These are phyloP conservation scores for Alectoris magna DNA, from an alignment of 2,797 vertebrate species.

Conservation along the genomic window DNA sequence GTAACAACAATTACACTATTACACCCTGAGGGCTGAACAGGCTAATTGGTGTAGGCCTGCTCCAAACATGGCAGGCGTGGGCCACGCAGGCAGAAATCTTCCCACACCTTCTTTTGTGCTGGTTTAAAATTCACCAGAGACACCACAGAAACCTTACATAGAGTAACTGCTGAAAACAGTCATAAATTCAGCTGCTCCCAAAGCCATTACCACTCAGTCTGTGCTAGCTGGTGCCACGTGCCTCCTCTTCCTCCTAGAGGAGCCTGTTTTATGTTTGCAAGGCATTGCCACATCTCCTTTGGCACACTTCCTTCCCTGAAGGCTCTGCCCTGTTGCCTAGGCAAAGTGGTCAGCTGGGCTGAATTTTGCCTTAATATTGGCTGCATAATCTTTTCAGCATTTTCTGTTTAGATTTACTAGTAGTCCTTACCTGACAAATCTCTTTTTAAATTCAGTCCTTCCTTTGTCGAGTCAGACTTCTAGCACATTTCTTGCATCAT, in stretches of 20 bases:
- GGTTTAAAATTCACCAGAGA: conserved; percentile 30
- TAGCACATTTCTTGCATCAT: background rate
- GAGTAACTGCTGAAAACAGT: background rate
- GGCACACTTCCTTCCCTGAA: background rate
- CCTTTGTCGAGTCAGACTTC: background rate
- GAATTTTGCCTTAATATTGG: background rate
- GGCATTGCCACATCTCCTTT: rapidly evolving
- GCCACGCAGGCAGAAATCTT: background rate
- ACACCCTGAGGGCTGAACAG: background rate
- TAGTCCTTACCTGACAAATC: conserved; percentile 6
- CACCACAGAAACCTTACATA: conserved; percentile 3
- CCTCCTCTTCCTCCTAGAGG: background rate
- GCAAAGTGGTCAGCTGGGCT: background rate
- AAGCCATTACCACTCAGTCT: background rate
- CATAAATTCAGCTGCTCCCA: background rate
- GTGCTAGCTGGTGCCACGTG: background rate
- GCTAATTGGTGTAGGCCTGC: background rate
- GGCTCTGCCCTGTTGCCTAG: background rate
- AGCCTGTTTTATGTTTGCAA: background rate
- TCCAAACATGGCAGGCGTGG: background rate
- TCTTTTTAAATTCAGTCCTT: conserved; percentile 1
- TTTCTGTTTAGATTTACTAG: conserved; percentile 5
- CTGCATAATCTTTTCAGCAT: background rate
- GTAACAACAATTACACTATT: conserved; percentile 10
- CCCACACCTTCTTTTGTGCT: background rate